Evolutionary conservation across 2,797 vertebrate species (phyloP).

Genomic region (Premnoplex brunnescens): DNA sequence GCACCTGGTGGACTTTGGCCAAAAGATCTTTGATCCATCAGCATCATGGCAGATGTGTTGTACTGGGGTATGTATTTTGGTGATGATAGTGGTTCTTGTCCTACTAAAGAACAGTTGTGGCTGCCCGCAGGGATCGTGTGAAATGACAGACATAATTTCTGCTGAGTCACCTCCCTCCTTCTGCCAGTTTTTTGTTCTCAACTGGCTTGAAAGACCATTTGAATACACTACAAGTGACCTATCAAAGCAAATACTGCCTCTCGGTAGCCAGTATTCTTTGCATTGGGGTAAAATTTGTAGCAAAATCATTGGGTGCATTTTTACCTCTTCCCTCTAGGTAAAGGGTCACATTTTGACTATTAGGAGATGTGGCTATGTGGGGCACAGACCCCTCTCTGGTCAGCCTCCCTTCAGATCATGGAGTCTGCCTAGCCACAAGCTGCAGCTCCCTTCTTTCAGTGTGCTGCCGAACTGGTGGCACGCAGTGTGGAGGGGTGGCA

Average conservation of each 20-base stretch:
- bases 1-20: background rate
- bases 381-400: rapidly evolving
- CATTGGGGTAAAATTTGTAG: background rate
- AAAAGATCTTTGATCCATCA: background rate
- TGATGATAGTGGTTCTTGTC: background rate
- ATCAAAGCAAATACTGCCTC: background rate
- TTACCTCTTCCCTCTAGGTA: background rate
- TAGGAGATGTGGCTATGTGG: background rate
- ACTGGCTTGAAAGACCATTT: background rate
- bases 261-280: background rate
- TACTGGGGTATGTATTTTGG: background rate
- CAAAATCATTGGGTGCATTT: background rate
- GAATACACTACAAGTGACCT: background rate
- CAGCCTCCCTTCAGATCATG: background rate
- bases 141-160: background rate
- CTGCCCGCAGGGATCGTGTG: background rate
- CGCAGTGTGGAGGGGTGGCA: rapidly evolving
- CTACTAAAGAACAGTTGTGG: background rate
- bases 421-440: background rate
- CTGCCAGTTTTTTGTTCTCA: background rate
- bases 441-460: background rate
- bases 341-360: background rate
- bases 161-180: background rate
- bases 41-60: background rate
- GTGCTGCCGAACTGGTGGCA: rapidly evolving